Conservation (phyloP, 2,888 invertebrate genomes). For the Sminthurinus aureus region DNA sequence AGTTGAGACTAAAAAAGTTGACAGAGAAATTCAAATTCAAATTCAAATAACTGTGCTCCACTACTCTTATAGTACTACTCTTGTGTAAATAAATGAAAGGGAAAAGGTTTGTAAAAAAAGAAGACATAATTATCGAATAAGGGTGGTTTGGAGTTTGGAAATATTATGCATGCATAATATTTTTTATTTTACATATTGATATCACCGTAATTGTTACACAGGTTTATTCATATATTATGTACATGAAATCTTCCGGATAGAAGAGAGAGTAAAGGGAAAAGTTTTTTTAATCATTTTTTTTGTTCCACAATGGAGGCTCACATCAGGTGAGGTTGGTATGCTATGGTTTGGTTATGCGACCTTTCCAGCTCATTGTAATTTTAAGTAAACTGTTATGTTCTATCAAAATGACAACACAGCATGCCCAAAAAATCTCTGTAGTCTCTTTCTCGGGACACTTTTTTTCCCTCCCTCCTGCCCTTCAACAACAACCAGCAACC, state of each 20-base stretch:
- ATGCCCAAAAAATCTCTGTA: background rate
- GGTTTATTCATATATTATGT: conserved; percentile 5
- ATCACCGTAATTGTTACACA: too few species aligned
- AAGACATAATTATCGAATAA: conserved; percentile 5
- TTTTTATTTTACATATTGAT: background rate
- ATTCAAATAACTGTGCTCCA: background rate
- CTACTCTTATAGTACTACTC: background rate
- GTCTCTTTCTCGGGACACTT: conserved; percentile 8
- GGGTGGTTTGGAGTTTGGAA: background rate
- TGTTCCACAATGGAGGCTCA: too few species aligned
- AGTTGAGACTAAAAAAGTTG: conserved; percentile 16
- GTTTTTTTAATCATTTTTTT: background rate
- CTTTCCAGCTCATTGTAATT: conserved; percentile 22
- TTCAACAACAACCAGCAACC: background rate
- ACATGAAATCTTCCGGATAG: background rate
- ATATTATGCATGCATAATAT: background rate
- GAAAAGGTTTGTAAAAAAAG: conserved; percentile 23
- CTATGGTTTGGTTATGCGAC: background rate
- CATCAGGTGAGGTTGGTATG: too few species aligned
- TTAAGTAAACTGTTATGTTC: background rate
- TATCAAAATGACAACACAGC: background rate
- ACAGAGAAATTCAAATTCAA: background rate
- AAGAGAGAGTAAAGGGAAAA: background rate
- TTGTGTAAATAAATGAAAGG: conserved; percentile 21
- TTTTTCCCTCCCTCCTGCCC: conserved; percentile 15